Base-by-base conservation (phyloP, 2,888 invertebrate genomes). In the Eristalis intricaria region DNA sequence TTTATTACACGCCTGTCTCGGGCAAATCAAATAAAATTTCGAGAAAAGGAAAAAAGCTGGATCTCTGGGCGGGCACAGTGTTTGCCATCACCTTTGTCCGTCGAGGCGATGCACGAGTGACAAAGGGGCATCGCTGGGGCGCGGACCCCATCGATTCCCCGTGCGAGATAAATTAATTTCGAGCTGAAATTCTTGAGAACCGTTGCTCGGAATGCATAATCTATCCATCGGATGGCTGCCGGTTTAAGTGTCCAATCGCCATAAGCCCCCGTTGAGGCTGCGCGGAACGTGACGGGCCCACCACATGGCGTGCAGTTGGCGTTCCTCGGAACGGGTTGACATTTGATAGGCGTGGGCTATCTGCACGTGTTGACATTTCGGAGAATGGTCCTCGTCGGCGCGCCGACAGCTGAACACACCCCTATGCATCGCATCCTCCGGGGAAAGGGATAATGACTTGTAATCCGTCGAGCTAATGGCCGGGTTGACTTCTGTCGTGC, bases 141-240 rank as follows among this genome's bases (percentile, higher is more conserved):
- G 29, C 22, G 56, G 19, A 56, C 19, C 60, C 26, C 60, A 60
- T 60, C 60, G 60, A 65, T 66, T 85, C 35, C 56, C 23, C 11
- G 19, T 32, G 82, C 60, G 69, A 82, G 82, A 85, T 77, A 77
- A 85, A 82, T 82, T 77, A 82, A 85, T 82, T 82, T 82, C 58
- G 22, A 68, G 69, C 22, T 56, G 22, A 60, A 71, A 50, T 83
- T 78, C 69, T 74, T 64, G 69, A 26, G 75, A 65, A 81, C 64
- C 23, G 32, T 79, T 74, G 56, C 4, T 75, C 38, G 70, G 81
- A 70, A 56, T 81, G 29, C 50, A 43, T 60, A 50, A 79, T 79
- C 32, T 65, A 64, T 82, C 50, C 56, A 58, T 77, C 61, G 50
- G 32, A 22, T 74, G 61, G 40, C 60, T 26, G 63, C 63, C 58